Percentiles rank a stretch among this genome's conserved stretches.
Conservation (phyloP, 1,140 invertebrate genomes). For the Lucilia cuprina region DNA sequence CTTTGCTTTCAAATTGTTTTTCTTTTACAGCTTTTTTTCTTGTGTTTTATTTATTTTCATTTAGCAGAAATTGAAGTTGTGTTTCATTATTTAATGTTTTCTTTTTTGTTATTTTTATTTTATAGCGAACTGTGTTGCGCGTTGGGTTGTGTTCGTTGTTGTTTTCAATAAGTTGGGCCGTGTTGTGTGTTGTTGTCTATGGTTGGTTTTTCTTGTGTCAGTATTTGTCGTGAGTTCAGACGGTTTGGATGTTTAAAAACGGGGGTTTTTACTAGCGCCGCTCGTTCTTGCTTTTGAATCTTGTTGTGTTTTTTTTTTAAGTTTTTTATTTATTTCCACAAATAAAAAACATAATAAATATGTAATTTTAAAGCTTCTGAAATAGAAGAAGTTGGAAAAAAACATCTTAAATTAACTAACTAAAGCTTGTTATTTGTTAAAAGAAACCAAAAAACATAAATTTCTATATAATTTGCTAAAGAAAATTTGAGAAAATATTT, state of each 20-base stretch:
- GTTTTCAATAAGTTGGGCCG: background rate
- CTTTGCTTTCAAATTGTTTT: background rate
- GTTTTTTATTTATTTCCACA: too few relatives aligned
- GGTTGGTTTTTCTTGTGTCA: background rate
- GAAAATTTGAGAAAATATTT: too few relatives aligned
- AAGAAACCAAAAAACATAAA: background rate
- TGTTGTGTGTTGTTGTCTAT: background rate
- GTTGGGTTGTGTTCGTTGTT: background rate
- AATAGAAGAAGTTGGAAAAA: background rate
- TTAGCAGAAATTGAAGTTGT: conserved; percentile 10
- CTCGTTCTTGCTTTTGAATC: background rate
- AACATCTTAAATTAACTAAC: background rate
- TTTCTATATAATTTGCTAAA: too few relatives aligned
- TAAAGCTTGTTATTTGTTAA: background rate
- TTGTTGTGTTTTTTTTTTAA: background rate
- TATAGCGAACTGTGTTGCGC: background rate
- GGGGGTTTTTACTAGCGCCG: too few relatives aligned
- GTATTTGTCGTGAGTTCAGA: conserved; percentile 27
- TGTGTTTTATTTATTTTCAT: conserved; percentile 5
- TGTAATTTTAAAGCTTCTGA: too few relatives aligned
- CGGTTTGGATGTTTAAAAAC: background rate
- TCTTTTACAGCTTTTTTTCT: background rate
- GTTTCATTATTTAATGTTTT: background rate
- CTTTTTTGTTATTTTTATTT: background rate
- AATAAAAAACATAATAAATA: too few relatives aligned